A percentile compares a stretch with the other conserved stretches of the same genome.
Evolutionary conservation across 2,888 invertebrate species (phyloP).

Genomic region (Selenia dentaria): DNA sequence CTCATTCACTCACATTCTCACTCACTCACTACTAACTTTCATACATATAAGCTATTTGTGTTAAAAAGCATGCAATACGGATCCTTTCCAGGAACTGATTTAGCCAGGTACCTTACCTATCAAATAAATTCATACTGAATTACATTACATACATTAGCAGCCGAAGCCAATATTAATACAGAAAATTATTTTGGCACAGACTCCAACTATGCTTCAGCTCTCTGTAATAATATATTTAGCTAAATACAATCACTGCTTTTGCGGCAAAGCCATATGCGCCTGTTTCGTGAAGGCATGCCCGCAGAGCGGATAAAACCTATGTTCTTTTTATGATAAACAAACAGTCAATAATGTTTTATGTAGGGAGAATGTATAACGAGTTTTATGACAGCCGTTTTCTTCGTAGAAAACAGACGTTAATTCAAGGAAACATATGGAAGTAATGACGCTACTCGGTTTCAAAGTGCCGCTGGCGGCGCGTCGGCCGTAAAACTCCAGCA

Average conservation of each 20-base stretch:
- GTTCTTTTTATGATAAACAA: slow-evolving; percentile 68
- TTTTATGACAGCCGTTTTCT: slow-evolving; percentile 77
- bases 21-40: too few species aligned
- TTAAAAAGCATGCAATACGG: too few species aligned
- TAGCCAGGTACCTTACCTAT: too few species aligned
- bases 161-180: too few species aligned
- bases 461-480: slow-evolving; percentile 73
- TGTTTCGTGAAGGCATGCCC: slow-evolving; percentile 16
- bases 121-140: too few species aligned
- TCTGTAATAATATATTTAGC: too few species aligned
- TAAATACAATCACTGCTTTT: slow-evolving; percentile 3
- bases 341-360: slow-evolving; percentile 75
- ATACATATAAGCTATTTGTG: too few species aligned
- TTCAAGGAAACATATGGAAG: slow-evolving; percentile 82
- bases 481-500: slow-evolving; percentile 64
- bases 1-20: too few species aligned
- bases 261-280: neutral
- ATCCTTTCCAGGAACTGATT: too few species aligned
- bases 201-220: too few species aligned
- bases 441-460: slow-evolving; percentile 77
- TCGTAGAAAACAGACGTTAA: slow-evolving; percentile 82
- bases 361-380: slow-evolving; percentile 62
- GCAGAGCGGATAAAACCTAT: slow-evolving; percentile 42
- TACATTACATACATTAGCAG: too few species aligned
- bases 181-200: too few species aligned